phyloP scores from a whole-genome alignment of 2,113 vertebrate species.

The Coracopsis vasa region DNA sequence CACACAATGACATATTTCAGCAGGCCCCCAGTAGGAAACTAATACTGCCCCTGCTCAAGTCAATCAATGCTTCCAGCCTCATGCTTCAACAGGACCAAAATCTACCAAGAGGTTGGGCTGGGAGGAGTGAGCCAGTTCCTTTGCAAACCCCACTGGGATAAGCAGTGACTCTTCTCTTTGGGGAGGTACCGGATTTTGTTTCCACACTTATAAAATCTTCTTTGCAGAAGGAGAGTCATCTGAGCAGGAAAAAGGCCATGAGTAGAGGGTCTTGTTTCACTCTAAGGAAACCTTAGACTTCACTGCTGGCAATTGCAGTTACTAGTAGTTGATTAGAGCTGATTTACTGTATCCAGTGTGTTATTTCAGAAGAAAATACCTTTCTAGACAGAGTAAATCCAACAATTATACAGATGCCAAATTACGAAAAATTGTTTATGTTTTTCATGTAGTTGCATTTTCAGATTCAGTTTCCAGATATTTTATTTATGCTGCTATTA shows the following conservation, averaged over 20 bases:
- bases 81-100: neutral
- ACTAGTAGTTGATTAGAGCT: neutral
- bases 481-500: neutral
- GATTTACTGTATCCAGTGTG: neutral
- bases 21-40: neutral
- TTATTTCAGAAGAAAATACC: neutral
- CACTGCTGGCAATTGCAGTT: neutral
- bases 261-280: neutral
- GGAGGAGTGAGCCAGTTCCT: neutral
- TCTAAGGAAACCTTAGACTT: neutral
- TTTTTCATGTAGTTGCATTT: neutral
- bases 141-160: fast-evolving
- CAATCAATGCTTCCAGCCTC: neutral
- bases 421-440: neutral
- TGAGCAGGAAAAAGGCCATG: neutral
- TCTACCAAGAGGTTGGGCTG: neutral
- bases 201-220: fast-evolving
- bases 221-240: neutral
- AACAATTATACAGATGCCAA: neutral
- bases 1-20: neutral
- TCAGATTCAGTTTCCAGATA: neutral
- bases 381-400: neutral
- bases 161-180: neutral
- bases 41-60: neutral
- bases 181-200: neutral